Percentiles rank a stretch among this genome's conserved stretches.
phyloP scores from a whole-genome alignment of 64 coral and sea anemone species.

The Pocillopora verrucosa region DNA sequence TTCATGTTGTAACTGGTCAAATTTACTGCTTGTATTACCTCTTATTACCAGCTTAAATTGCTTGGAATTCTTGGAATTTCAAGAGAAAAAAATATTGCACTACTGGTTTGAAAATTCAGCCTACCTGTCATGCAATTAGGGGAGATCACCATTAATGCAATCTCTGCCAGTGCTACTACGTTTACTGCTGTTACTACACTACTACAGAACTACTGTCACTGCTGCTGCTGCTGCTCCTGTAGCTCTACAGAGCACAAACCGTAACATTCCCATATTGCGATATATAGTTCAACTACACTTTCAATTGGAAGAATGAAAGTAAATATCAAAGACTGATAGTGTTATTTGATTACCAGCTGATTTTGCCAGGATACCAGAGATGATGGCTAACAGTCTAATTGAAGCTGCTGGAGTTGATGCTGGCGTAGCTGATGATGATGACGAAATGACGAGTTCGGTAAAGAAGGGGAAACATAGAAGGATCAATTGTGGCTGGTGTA shows the following conservation, averaged over 20 bases:
- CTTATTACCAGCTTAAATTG: too few relatives aligned
- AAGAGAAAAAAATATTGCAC: too few relatives aligned
- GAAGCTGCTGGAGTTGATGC: constrained; percentile 34
- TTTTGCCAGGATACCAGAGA: constrained; percentile 31
- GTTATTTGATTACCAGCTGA: neutral
- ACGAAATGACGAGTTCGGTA: constrained; percentile 68
- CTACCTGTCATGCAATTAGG: too few relatives aligned
- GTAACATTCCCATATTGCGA: neutral
- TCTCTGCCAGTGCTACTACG: too few relatives aligned
- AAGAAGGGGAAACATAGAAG: constrained; percentile 59
- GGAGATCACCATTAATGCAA: too few relatives aligned
- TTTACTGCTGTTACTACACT: too few relatives aligned
- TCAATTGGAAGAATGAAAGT: neutral
- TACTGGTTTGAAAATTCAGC: too few relatives aligned
- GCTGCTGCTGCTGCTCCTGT: neutral
- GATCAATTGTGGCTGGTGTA: constrained; percentile 22
- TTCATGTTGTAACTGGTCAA: too few relatives aligned
- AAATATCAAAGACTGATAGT: neutral
- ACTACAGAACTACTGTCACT: neutral
- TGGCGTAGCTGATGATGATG: constrained; percentile 61
- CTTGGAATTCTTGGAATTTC: too few relatives aligned
- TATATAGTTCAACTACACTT: neutral
- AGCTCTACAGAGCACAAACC: too few relatives aligned
- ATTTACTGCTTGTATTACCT: too few relatives aligned
- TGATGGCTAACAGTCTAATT: neutral